phyloP scores from a whole-genome alignment of 2,888 invertebrate species.

The Ophion ellenae region DNA sequence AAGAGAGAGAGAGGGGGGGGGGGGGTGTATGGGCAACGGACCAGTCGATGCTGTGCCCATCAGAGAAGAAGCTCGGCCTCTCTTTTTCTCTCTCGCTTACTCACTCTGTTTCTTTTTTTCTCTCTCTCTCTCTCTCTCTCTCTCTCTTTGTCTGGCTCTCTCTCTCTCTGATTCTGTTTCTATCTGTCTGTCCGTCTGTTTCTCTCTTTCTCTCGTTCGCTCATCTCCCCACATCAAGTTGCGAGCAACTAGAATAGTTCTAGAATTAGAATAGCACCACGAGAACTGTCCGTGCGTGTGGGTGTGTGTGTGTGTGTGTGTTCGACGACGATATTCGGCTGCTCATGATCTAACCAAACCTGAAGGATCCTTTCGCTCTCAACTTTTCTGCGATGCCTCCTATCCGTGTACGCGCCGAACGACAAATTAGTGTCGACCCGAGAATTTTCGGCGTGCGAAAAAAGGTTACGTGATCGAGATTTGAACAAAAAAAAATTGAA shows the following conservation, averaged over 20 bases:
- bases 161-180: background rate
- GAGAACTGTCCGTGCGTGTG: slow-evolving; percentile 19
- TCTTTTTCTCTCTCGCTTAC: slow-evolving; percentile 14
- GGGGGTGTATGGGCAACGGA: slow-evolving; percentile 47
- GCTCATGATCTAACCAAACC: slow-evolving; percentile 30
- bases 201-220: slow-evolving; percentile 16
- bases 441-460: slow-evolving; percentile 6
- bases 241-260: slow-evolving; percentile 73
- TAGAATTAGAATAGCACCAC: slow-evolving; percentile 74
- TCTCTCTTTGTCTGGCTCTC: background rate
- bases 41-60: slow-evolving; percentile 56
- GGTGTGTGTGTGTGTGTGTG: slow-evolving; percentile 11
- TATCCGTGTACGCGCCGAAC: background rate
- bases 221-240: slow-evolving; percentile 47
- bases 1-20: slow-evolving; percentile 65
- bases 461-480: background rate
- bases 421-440: slow-evolving; percentile 5
- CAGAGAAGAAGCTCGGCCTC: slow-evolving; percentile 42
- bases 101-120: background rate
- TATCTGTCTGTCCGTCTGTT: background rate
- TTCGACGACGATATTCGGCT: slow-evolving; percentile 42
- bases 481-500: background rate
- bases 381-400: background rate
- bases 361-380: slow-evolving; percentile 25
- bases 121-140: slow-evolving; percentile 25